phyloP scores from a whole-genome alignment of 2,113 vertebrate species.

The Zingel zingel region DNA sequence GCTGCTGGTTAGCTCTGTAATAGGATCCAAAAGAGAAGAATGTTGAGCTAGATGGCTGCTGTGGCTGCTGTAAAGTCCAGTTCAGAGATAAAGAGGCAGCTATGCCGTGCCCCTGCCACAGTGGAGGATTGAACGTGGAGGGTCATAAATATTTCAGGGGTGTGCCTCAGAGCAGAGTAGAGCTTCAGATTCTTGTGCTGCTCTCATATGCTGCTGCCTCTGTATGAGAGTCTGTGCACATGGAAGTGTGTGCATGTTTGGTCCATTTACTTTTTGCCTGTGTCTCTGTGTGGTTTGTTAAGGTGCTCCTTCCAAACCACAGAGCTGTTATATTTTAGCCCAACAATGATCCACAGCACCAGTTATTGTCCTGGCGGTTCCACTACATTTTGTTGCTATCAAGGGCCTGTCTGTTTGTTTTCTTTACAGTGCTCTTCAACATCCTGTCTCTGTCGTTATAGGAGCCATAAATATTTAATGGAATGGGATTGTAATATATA shows the following conservation, averaged over 20 bases:
- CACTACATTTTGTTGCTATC: background rate
- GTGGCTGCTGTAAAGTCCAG: conserved; percentile 59
- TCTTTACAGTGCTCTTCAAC: conserved; percentile 19
- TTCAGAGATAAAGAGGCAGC: conserved; percentile 46
- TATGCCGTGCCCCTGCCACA: conserved; percentile 49
- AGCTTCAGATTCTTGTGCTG: conserved; percentile 57
- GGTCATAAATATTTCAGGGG: conserved; percentile 79
- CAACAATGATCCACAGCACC: conserved; percentile 4
- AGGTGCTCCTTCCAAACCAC: conserved; percentile 23
- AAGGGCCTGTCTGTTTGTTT: conserved; percentile 38
- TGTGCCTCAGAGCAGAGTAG: conserved; percentile 66
- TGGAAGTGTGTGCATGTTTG: conserved; percentile 32
- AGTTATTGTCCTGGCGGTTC: conserved; percentile 23
- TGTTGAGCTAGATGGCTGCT: conserved; percentile 37
- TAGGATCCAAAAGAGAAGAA: conserved; percentile 66
- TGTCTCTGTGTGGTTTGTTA: conserved; percentile 46
- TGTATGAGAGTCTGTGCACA: conserved; percentile 40
- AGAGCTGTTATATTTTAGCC: conserved; percentile 36
- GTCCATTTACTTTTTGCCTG: conserved; percentile 27
- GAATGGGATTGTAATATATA: conserved; percentile 29
- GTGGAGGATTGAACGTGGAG: conserved; percentile 59
- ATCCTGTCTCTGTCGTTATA: conserved; percentile 55
- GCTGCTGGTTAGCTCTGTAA: conserved; percentile 60
- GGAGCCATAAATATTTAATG: conserved; percentile 66
- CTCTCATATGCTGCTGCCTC: conserved; percentile 35